Evolutionary conservation across 2,888 invertebrate genomes (phyloP), one percentile per base, ranked within the genome.

Genomic region (Mongoloraphidia duomilia): DNA sequence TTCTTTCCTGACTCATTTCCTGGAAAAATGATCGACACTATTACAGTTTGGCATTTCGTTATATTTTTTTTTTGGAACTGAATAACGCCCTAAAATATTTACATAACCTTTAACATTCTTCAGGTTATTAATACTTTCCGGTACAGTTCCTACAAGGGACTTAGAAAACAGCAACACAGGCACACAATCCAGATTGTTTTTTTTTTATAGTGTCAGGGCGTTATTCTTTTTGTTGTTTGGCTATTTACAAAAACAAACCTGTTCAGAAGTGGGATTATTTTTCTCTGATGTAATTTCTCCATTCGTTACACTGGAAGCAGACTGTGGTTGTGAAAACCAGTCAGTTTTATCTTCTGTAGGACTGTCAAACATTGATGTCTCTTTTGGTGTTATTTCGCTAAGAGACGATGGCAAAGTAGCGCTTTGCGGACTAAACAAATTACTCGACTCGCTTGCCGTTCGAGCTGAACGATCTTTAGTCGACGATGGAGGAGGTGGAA

Each of bases 391-490:
- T 33, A 58, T 56, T 8, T 54, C 54, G 17, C 56, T 56, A 50
- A 56, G 58, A 17, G 45, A 56, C 57, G 17, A 54, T 56, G n/a
- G 61, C 65, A 51, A 34, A 9, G 63, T 64, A 9, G 66, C 65
- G 0, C 66, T 66, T 56, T 63, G 65, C 8, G 67, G 67, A 56
- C 67, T 68, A 51, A 67, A 67, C 12, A 63, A 51, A 52, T 62
- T 64, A 51, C 63, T 61, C 6, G 63, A 60, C 50, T 66, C 67
- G 61, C 50, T 9, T 9, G 51, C 35, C 9, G 41, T 46, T 17
- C 59, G 53, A 49, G 50, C 57, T 8, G 58, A 53, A 43, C 60
- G 56, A 46, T 62, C 62, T 43, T 60, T 57, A 10, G 26, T 26
- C 26, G 60, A 57, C 11, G 63, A 60, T 9, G 66, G 65, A 12